Evolutionary conservation across 2,113 vertebrate genomes (phyloP).

Genomic region (Dromas ardeola): DNA sequence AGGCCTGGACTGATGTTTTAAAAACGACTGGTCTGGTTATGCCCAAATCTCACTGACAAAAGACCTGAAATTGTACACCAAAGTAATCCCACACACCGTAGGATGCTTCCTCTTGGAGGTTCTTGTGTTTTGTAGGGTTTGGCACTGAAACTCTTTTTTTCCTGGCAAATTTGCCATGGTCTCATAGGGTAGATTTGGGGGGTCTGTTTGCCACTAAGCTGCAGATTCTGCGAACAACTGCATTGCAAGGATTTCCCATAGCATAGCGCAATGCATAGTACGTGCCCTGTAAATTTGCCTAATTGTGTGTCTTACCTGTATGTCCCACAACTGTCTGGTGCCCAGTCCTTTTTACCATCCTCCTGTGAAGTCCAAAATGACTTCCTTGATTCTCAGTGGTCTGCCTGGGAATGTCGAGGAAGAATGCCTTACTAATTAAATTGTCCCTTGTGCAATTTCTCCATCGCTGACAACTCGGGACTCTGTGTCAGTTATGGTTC

Average conservation of each 20-base stretch:
- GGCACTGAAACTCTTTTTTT: neutral
- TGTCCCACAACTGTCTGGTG: neutral
- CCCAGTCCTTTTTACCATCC: neutral
- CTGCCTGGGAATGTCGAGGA: neutral
- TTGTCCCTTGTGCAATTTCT: neutral
- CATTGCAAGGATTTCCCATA: neutral
- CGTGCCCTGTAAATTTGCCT: accelerated
- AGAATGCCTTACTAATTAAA: neutral
- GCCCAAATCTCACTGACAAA: neutral
- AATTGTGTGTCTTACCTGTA: neutral
- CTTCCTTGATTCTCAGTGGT: neutral
- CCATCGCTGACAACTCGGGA: neutral
- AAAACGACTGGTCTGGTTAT: neutral
- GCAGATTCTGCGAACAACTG: neutral
- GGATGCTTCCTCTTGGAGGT: neutral
- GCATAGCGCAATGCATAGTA: accelerated
- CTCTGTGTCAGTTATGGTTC: neutral
- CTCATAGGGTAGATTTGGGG: neutral
- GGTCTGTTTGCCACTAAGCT: neutral
- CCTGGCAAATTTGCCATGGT: neutral
- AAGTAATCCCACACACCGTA: accelerated
- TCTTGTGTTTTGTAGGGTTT: neutral
- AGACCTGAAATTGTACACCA: neutral
- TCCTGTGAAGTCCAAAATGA: neutral
- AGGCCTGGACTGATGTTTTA: neutral